Evolutionary conservation across 2,113 vertebrate genomes (phyloP), one percentile per base, ranked within the genome.

Genomic region (Hypomesus transpacificus): DNA sequence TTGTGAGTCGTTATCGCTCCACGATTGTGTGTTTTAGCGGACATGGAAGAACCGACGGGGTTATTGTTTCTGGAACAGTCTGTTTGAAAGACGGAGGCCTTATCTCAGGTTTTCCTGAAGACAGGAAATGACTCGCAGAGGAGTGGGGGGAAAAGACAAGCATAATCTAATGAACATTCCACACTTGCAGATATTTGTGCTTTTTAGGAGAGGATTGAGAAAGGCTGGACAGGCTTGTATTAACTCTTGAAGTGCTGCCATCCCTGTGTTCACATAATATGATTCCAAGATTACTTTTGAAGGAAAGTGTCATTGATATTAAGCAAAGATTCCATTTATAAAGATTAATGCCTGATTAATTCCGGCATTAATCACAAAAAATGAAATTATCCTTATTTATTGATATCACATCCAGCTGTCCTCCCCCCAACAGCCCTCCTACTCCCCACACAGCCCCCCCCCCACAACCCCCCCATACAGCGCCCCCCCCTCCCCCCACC

Each of bases 101-200:
- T 86, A 87, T 89, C 89, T 84, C 14, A 9, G 24, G 66, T 69
- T 84, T 75, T 84, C 78, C 81, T 69, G 59, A 78, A 84, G 83
- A 74, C 84, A 89, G 87, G 86, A 87, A 88, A 82, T 79, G 70
- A 75, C 78, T 78, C 81, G 39, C 39, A 13, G 39, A 77, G 81
- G 26, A 70, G 54, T 64, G 77, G 79, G 76, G 80, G 77, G 79
- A 77, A 73, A 74, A 75, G 66, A 76, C 70, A 76, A 80, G 83
- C 84, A 79, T 87, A 79, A 84, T 87, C 77, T 84, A 87, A 81
- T 82, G 80, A 79, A 84, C 56, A 68, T 74, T 68, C 75, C 65
- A 69, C 73, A 71, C 75, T 76, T 21, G 70, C 71, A 78, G 61
- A 70, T 71, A 70, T 70, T 75, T 81, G 60, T 54, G 72, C 68